A percentile compares a stretch with the other conserved stretches of the same genome.
These are phyloP conservation scores for Phalera bucephala DNA, from an alignment of 2,888 invertebrate genomes.

Conservation along the genomic window DNA sequence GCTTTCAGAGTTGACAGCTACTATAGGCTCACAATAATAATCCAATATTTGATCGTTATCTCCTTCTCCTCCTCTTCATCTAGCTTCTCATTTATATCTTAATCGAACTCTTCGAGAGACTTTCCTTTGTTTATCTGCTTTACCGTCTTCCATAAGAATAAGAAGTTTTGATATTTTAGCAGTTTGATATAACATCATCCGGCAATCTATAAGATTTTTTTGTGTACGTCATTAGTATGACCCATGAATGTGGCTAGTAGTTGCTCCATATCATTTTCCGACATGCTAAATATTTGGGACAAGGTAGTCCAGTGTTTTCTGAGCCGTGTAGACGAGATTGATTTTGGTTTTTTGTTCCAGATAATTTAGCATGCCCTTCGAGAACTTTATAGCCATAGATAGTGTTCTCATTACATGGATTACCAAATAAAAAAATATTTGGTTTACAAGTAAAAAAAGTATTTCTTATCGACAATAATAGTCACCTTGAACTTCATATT, in stretches of 20 bases:
- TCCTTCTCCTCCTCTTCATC: slow-evolving; percentile 12
- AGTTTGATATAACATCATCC: slow-evolving; percentile 35
- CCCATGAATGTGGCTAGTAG: slow-evolving; percentile 36
- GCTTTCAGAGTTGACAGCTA: slow-evolving; percentile 9
- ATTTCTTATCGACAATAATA: slow-evolving; percentile 14
- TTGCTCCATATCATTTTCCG: slow-evolving; percentile 39
- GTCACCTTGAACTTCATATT: slow-evolving; percentile 28
- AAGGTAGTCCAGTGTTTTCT: slow-evolving; percentile 40
- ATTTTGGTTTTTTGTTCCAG: slow-evolving; percentile 36
- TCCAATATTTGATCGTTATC: slow-evolving; percentile 23
- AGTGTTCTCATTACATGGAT: slow-evolving; percentile 13
- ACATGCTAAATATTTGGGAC: slow-evolving; percentile 35
- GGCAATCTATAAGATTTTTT: slow-evolving; percentile 32
- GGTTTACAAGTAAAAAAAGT: slow-evolving; percentile 10
- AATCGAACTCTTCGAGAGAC: slow-evolving; percentile 26
- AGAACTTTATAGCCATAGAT: slow-evolving; percentile 37
- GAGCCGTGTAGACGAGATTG: slow-evolving; percentile 34
- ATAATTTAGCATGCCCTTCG: slow-evolving; percentile 26
- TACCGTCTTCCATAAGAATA: slow-evolving; percentile 37
- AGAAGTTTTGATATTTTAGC: slow-evolving; percentile 40
- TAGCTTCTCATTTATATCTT: slow-evolving; percentile 31
- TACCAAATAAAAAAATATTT: too few species aligned
- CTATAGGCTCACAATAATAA: slow-evolving; percentile 7
- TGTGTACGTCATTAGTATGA: slow-evolving; percentile 29
- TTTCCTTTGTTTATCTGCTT: slow-evolving; percentile 31